Base-by-base conservation (phyloP, 1,140 invertebrate genomes). In the Aphelenchoides besseyi region DNA sequence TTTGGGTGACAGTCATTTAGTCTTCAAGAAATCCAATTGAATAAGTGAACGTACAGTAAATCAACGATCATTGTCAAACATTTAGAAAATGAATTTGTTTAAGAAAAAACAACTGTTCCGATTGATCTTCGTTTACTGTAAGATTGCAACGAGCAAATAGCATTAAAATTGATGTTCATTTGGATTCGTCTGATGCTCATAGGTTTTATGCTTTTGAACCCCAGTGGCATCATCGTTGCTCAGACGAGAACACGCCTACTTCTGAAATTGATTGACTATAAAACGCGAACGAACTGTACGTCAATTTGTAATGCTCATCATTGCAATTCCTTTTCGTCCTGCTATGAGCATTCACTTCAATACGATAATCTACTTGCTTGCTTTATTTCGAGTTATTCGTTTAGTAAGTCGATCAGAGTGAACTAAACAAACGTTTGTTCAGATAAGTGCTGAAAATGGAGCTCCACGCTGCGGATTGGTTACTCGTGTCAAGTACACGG, bases 401-500 rank as follows among this genome's bases (percentile, higher is more conserved):
- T n/a, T n/a, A n/a, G n/a, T n/a, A n/a, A n/a, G n/a, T n/a, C n/a
- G n/a, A n/a, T n/a, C n/a, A n/a, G n/a, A n/a, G n/a, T n/a, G n/a
- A n/a, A n/a, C n/a, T n/a, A n/a, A n/a, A n/a, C n/a, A n/a, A n/a
- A n/a, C n/a, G n/a, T n/a, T n/a, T n/a, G n/a, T n/a, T n/a, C n/a
- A n/a, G n/a, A n/a, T n/a, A n/a, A n/a, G n/a, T n/a, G n/a, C n/a
- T n/a, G n/a, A n/a, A n/a, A n/a, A n/a, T n/a, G n/a, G n/a, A n/a
- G n/a, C n/a, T n/a, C 55, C 55, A 8, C 55, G 55, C 32, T 59
- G 55, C 18, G 55, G 55, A 28, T 23, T 59, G 5, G 55, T 59
- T 5, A 8, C 55, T 5, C 55, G 18, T 33, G 26, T 59, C 18
- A 59, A 59, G 18, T 59, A 8, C 18, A 18, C 5, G 5, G 23